Conservation (phyloP, 2,113 vertebrate species). For the Brevimyrus niger region DNA sequence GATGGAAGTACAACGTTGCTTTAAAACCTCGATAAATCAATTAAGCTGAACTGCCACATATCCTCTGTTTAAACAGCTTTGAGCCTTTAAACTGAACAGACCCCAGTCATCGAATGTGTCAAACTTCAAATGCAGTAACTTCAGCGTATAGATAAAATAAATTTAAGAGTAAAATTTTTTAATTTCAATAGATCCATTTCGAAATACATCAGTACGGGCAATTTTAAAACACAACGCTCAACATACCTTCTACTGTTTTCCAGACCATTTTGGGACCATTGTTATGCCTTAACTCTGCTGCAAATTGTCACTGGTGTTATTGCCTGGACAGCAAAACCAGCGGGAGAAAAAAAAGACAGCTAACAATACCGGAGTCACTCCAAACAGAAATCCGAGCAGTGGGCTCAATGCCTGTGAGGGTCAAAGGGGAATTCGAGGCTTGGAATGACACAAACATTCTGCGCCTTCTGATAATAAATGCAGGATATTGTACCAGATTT, state of each 20-base stretch:
- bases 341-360: neutral
- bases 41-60: neutral
- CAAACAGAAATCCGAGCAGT: neutral
- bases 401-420: neutral
- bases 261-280: slow-evolving; percentile 5
- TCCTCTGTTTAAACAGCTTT: neutral
- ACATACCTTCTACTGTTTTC: slow-evolving; percentile 8
- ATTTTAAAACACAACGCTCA: neutral
- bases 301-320: neutral
- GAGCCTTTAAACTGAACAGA: neutral
- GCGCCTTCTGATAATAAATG: slow-evolving; percentile 6
- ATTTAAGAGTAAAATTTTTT: neutral
- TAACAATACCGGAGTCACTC: neutral
- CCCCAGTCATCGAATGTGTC: neutral
- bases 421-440: neutral
- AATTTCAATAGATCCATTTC: neutral
- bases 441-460: neutral
- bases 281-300: neutral
- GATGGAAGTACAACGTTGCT: neutral
- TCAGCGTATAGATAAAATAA: neutral
- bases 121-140: neutral
- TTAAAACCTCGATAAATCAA: neutral
- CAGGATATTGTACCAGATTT: slow-evolving; percentile 1
- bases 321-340: slow-evolving; percentile 16
- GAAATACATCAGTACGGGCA: neutral